These are phyloP conservation scores for Gymnopithys bicolor DNA, from an alignment of 2,797 vertebrate species.

Conservation along the genomic window DNA sequence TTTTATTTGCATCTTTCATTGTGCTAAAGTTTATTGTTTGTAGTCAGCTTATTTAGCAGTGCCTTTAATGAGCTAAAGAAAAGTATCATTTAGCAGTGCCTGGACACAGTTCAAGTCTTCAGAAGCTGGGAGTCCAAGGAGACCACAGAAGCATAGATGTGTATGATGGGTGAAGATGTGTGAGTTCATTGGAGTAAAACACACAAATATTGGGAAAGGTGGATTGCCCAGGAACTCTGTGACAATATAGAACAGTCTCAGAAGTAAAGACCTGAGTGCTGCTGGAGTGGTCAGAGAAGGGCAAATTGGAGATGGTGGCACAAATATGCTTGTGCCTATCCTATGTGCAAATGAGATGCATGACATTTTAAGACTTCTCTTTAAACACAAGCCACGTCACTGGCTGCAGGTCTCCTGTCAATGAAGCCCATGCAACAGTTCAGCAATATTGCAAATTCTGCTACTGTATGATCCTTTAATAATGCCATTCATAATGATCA, in stretches of 20 bases:
- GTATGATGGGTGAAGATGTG: background rate
- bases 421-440: background rate
- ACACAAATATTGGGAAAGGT: background rate
- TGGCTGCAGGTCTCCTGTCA: background rate
- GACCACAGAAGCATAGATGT: background rate
- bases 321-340: background rate
- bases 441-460: background rate
- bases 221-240: background rate
- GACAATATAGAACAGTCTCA: background rate
- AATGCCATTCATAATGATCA: constrained; percentile 29
- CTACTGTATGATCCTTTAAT: background rate
- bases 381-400: background rate
- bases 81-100: background rate
- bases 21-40: constrained; percentile 1
- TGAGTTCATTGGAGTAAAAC: background rate
- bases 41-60: constrained; percentile 7
- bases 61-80: constrained; percentile 39
- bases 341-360: background rate
- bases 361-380: background rate
- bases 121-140: background rate
- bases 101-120: background rate
- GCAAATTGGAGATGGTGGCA: background rate
- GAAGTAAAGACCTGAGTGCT: background rate
- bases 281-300: background rate
- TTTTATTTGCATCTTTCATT: constrained; percentile 3